A percentile compares a stretch with the other conserved stretches of the same genome.
These are phyloP conservation scores for Sylvicola cinctus DNA, from an alignment of 2,888 invertebrate species.

Conservation along the genomic window DNA sequence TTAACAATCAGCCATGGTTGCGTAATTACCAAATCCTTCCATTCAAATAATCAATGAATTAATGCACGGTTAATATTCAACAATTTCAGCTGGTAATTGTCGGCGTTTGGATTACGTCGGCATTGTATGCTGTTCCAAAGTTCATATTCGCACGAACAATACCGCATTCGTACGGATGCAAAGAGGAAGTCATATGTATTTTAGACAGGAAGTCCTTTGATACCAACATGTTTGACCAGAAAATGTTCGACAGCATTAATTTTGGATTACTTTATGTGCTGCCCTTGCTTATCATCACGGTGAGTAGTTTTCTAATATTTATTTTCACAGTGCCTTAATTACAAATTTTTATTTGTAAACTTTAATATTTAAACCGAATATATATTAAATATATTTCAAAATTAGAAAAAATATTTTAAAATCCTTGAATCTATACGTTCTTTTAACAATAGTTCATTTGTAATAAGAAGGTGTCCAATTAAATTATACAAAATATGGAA, in stretches of 20 bases:
- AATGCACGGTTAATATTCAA: no score
- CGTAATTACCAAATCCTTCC: no score
- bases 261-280: constrained; percentile 64
- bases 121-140: constrained; percentile 63
- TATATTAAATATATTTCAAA: neutral
- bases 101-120: constrained; percentile 64
- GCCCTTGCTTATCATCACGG: constrained; percentile 62
- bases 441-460: no score
- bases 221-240: constrained; percentile 27
- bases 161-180: constrained; percentile 27
- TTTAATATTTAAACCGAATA: neutral
- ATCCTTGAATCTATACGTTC: neutral
- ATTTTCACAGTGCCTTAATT: neutral
- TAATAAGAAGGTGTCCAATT: no score
- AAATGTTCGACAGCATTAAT: constrained; percentile 59
- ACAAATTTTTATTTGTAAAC: neutral
- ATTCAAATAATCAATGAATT: no score
- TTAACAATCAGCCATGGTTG: no score
- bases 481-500: no score
- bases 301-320: constrained; percentile 21
- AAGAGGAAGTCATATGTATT: constrained; percentile 42
- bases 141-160: constrained; percentile 67
- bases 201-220: constrained; percentile 56
- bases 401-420: neutral
- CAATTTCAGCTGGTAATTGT: constrained; percentile 54